Conservation (phyloP, 2,888 invertebrate species). For the Amiota mariae region DNA sequence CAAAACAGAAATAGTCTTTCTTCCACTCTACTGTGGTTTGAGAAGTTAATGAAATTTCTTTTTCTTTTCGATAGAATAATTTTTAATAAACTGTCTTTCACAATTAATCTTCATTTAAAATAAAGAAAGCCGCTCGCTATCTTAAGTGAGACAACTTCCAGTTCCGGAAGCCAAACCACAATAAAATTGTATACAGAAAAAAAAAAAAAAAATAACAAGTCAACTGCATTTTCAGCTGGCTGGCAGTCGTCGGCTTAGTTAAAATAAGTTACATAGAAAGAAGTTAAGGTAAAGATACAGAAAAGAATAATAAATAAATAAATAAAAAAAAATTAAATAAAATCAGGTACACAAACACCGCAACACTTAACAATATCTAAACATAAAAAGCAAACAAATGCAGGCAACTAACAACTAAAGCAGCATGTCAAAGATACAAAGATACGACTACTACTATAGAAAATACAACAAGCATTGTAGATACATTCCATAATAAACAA, state of each 20-base stretch:
- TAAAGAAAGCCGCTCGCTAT: not conserved
- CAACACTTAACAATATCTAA: constrained; percentile 17
- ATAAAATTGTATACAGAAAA: constrained; percentile 1
- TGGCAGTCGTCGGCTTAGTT: constrained; percentile 9
- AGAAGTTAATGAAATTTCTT: constrained; percentile 11
- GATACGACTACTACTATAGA: not conserved
- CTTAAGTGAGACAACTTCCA: constrained; percentile 19
- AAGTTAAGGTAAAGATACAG: not conserved
- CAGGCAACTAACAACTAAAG: not conserved
- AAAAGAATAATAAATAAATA: constrained; percentile 5
- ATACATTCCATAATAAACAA: constrained; percentile 7
- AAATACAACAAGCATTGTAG: not conserved
- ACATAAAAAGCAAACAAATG: not conserved
- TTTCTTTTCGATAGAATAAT: not conserved
- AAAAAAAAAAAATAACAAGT: not conserved
- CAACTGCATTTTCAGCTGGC: constrained; percentile 12
- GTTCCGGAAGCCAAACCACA: constrained; percentile 16
- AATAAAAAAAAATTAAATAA: constrained; percentile 3
- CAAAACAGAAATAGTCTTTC: constrained; percentile 14
- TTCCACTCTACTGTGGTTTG: not conserved
- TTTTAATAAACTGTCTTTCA: not conserved
- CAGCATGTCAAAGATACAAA: not conserved
- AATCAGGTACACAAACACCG: constrained; percentile 18
- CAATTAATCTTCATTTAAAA: constrained; percentile 22
- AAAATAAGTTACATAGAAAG: not conserved